A percentile compares a stretch with the other conserved stretches of the same genome.
phyloP scores from a whole-genome alignment of 2,797 vertebrate genomes.

The Poeciliopsis gracilis region DNA sequence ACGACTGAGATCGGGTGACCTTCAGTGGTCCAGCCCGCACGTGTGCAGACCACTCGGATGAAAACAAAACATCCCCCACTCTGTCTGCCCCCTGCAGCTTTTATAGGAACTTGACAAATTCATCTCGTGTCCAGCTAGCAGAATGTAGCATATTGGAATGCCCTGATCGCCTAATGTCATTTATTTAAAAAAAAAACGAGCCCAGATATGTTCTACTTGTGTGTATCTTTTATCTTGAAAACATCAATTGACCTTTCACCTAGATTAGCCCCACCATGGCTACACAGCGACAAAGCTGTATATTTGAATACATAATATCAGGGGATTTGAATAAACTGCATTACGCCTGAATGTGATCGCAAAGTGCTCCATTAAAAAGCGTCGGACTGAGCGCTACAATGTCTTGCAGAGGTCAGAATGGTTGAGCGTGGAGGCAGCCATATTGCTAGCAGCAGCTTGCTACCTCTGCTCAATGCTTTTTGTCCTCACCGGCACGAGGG shows the following conservation, averaged over 20 bases:
- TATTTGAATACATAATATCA: not conserved
- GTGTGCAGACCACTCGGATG: slow-evolving; percentile 54
- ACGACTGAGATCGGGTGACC: slow-evolving; percentile 58
- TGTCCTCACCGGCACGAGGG: slow-evolving; percentile 50
- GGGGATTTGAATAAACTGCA: fast-evolving
- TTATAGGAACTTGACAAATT: not conserved
- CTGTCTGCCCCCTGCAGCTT: not conserved
- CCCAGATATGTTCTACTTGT: not conserved
- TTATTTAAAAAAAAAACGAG: not conserved
- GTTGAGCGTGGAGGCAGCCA: slow-evolving; percentile 85
- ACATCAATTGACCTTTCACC: slow-evolving; percentile 78
- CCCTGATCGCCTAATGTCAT: not conserved
- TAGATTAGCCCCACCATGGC: slow-evolving; percentile 42
- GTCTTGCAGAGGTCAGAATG: slow-evolving; percentile 85
- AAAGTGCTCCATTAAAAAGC: fast-evolving
- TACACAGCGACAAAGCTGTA: not conserved
- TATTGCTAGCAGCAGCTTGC: slow-evolving; percentile 71
- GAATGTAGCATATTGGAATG: not conserved
- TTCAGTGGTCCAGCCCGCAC: slow-evolving; percentile 64
- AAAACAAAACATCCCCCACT: slow-evolving; percentile 60
- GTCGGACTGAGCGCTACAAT: slow-evolving; percentile 40
- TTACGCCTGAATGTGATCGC: fast-evolving
- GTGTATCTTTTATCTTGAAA: slow-evolving; percentile 19
- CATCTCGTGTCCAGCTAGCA: not conserved
- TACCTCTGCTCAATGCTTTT: slow-evolving; percentile 52